These are phyloP conservation scores for Rosalia funebris DNA, from an alignment of 2,888 invertebrate genomes.

Conservation along the genomic window DNA sequence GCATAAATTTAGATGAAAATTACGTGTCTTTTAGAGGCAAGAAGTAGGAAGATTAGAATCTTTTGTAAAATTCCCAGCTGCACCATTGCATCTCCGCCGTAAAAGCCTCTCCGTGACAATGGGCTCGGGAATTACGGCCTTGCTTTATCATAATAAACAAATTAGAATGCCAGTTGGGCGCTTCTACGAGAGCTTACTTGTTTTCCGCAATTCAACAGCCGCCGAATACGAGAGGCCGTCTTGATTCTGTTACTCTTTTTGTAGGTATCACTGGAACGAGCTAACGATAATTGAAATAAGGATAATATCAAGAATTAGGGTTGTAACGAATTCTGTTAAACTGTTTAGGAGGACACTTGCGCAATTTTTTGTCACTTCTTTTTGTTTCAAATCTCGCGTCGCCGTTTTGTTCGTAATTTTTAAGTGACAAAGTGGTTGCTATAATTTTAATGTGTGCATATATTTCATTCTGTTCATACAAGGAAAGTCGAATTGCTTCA, in stretches of 20 bases:
- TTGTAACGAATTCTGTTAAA: too few relatives aligned
- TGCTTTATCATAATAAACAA: constrained; percentile 48
- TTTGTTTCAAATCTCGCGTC: too few relatives aligned
- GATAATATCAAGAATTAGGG: too few relatives aligned
- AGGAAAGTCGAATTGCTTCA: too few relatives aligned
- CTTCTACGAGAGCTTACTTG: neutral
- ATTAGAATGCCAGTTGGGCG: constrained; percentile 43
- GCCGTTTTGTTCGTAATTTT: too few relatives aligned
- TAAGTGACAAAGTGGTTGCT: too few relatives aligned
- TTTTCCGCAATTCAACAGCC: constrained; percentile 3
- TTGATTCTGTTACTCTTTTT: constrained; percentile 17
- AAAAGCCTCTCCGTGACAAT: constrained; percentile 36
- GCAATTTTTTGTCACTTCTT: too few relatives aligned
- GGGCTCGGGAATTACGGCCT: constrained; percentile 36
- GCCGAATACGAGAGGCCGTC: neutral
- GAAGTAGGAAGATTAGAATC: constrained; percentile 26
- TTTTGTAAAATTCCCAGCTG: constrained; percentile 24
- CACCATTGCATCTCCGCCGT: constrained; percentile 23
- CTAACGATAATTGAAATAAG: too few relatives aligned
- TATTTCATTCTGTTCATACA: too few relatives aligned
- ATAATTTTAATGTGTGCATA: too few relatives aligned
- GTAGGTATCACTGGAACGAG: too few relatives aligned
- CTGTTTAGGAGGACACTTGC: too few relatives aligned
- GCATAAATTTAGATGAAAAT: constrained; percentile 23
- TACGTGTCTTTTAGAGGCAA: constrained; percentile 7